phyloP scores from a whole-genome alignment of 2,888 invertebrate genomes.

The Muschampia plurimacula region DNA sequence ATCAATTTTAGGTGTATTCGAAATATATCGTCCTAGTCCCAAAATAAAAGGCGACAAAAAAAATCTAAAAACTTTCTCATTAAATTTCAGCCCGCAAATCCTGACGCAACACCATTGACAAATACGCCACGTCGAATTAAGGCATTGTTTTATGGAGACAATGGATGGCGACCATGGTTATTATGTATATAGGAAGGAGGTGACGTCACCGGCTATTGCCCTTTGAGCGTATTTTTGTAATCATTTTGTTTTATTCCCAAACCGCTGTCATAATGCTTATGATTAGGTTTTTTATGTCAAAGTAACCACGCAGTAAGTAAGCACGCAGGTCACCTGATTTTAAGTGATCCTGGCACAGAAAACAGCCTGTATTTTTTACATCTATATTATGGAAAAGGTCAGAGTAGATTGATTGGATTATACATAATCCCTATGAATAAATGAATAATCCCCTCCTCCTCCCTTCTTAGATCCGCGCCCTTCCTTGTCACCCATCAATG shows the following conservation, averaged over 20 bases:
- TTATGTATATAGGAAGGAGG: constrained; percentile 58
- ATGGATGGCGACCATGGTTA: constrained; percentile 52
- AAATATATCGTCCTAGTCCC: too few species aligned
- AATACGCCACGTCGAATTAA: constrained; percentile 54
- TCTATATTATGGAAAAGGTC: too few species aligned
- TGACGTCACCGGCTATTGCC: constrained; percentile 57
- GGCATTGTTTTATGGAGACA: constrained; percentile 72
- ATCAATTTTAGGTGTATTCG: too few species aligned
- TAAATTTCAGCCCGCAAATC: constrained; percentile 28
- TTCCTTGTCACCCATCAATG: too few species aligned
- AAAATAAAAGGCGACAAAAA: neutral
- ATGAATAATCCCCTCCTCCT: too few species aligned
- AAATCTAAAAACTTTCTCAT: constrained; percentile 16
- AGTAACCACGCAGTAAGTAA: neutral
- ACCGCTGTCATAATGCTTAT: neutral
- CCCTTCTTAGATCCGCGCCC: too few species aligned
- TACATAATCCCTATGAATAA: too few species aligned
- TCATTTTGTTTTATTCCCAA: constrained; percentile 14
- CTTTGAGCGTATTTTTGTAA: constrained; percentile 28
- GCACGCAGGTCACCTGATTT: too few species aligned
- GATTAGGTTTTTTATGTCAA: neutral
- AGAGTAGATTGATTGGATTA: too few species aligned
- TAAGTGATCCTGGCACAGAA: neutral
- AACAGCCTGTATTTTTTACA: too few species aligned
- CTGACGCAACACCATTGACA: constrained; percentile 44